Conservation (phyloP, 1,140 invertebrate genomes). For the Musca domestica region DNA sequence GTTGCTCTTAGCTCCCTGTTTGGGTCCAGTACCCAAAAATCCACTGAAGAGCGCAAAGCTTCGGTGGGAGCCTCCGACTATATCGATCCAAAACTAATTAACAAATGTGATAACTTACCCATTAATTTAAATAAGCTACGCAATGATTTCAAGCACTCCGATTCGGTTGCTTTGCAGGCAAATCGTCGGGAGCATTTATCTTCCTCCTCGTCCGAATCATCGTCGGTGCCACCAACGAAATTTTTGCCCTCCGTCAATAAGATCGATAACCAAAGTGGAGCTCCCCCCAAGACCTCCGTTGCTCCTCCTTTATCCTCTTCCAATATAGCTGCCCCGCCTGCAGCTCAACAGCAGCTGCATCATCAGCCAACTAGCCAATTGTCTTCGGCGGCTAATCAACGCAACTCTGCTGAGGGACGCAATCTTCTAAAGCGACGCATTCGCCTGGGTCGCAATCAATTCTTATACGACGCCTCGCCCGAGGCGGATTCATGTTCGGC, state of each 20-base stretch:
- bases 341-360: background rate
- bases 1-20: slow-evolving; percentile 38
- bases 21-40: slow-evolving; percentile 15
- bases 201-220: slow-evolving; percentile 26
- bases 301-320: background rate
- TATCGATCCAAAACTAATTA: slow-evolving; percentile 51
- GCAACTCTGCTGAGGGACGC: slow-evolving; percentile 42
- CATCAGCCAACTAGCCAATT: background rate
- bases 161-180: slow-evolving; percentile 22
- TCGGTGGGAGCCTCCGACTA: slow-evolving; percentile 31
- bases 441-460: slow-evolving; percentile 51
- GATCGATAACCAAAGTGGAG: too few species aligned
- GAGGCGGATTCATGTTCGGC: slow-evolving; percentile 44
- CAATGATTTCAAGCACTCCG: slow-evolving; percentile 22
- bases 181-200: slow-evolving; percentile 16
- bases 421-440: slow-evolving; percentile 49
- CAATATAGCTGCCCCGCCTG: too few species aligned
- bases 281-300: background rate
- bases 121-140: slow-evolving; percentile 34
- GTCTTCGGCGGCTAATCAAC: slow-evolving; percentile 31
- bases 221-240: background rate
- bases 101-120: slow-evolving; percentile 50
- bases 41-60: slow-evolving; percentile 22
- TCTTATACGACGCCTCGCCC: slow-evolving; percentile 49
- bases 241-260: slow-evolving; percentile 9